These are phyloP conservation scores for Catostylus mosaicus DNA, from an alignment of 30 jellyfish, hydroid and myxozoan species.

Conservation along the genomic window DNA sequence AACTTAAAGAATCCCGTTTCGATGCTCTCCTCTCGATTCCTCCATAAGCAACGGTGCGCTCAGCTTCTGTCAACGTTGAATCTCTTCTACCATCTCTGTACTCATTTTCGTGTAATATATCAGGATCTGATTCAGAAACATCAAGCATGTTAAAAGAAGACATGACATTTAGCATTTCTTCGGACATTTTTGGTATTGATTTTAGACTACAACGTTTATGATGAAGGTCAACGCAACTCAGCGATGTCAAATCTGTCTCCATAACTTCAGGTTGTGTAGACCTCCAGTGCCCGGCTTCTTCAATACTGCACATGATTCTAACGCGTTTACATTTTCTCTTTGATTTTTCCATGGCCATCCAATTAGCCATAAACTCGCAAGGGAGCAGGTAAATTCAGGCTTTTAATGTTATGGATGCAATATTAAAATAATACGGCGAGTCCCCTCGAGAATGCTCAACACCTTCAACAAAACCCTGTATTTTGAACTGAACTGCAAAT, in stretches of 20 bases:
- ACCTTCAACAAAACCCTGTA: too few relatives aligned
- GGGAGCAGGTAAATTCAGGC: neutral
- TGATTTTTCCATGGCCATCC: neutral
- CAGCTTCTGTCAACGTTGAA: neutral
- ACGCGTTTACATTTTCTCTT: neutral
- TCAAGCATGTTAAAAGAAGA: conserved; percentile 15
- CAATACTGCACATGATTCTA: neutral
- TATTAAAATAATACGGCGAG: too few relatives aligned
- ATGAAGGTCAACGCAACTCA: neutral
- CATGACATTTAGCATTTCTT: conserved; percentile 46
- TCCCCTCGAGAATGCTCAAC: too few relatives aligned
- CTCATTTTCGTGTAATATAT: neutral
- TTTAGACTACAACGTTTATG: neutral
- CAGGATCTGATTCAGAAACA: neutral
- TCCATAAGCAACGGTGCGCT: too few relatives aligned
- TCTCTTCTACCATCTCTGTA: neutral
- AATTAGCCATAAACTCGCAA: neutral
- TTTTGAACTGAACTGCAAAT: too few relatives aligned
- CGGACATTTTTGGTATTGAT: conserved; percentile 40
- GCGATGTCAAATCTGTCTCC: neutral
- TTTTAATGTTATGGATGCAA: too few relatives aligned
- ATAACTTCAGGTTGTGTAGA: neutral
- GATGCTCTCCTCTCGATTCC: too few relatives aligned
- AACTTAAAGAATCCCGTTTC: too few relatives aligned
- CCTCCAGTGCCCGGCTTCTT: neutral